Percentiles rank a stretch among this genome's conserved stretches.
Conservation (phyloP, 2,113 vertebrate species). For the Hyperopisus bebe region DNA sequence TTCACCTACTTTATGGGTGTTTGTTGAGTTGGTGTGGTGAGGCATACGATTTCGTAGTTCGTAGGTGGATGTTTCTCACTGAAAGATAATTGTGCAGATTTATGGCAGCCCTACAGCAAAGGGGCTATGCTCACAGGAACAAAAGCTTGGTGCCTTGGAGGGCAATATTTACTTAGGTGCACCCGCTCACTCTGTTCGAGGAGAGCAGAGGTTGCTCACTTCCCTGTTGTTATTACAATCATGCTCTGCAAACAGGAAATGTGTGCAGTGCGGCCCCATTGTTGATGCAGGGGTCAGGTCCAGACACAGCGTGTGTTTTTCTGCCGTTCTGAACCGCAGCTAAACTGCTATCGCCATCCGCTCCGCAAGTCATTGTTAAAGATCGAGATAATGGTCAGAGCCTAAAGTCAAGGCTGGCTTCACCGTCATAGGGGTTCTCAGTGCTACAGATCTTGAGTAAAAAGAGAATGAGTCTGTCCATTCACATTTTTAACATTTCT, state of each 20-base stretch:
- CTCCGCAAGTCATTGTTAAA: background rate
- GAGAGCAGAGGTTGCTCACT: background rate
- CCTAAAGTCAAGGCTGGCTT: background rate
- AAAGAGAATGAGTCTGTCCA: background rate
- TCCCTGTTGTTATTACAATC: background rate
- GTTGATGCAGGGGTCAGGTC: background rate
- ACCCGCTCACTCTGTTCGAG: background rate
- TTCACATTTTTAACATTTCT: background rate
- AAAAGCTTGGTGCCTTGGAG: background rate
- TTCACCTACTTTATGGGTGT: background rate
- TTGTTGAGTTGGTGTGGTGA: background rate
- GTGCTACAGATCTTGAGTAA: background rate
- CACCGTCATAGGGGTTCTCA: background rate
- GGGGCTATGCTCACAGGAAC: background rate
- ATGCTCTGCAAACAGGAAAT: constrained; percentile 7
- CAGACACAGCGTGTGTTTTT: background rate
- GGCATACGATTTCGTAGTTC: background rate
- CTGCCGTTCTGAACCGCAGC: background rate
- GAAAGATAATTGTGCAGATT: background rate
- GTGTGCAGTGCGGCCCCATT: background rate
- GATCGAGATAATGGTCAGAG: background rate
- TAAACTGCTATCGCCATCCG: background rate
- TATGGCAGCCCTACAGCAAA: background rate
- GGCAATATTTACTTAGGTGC: background rate
- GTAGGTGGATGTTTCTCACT: background rate